Evolutionary conservation across 2,888 invertebrate genomes (phyloP).

Genomic region (Parnassius apollo): DNA sequence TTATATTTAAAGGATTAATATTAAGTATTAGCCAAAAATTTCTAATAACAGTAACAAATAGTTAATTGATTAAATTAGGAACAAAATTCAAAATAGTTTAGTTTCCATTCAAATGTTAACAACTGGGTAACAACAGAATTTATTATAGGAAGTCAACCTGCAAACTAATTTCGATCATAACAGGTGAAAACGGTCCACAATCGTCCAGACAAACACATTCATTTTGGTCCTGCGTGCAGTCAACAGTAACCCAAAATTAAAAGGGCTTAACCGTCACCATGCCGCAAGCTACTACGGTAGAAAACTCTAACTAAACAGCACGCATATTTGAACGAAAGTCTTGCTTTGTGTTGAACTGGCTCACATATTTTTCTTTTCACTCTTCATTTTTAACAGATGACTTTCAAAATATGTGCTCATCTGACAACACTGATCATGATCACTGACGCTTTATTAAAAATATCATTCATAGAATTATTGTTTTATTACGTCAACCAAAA

Average conservation of each 20-base stretch:
- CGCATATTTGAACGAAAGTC: slow-evolving; percentile 27
- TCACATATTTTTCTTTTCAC: too few relatives aligned
- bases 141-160: slow-evolving; percentile 1
- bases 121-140: slow-evolving; percentile 4
- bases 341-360: slow-evolving; percentile 22
- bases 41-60: not conserved
- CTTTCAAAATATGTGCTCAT: too few relatives aligned
- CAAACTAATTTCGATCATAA: slow-evolving; percentile 16
- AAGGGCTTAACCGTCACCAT: slow-evolving; percentile 59
- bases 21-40: not conserved
- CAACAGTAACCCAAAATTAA: slow-evolving; percentile 24
- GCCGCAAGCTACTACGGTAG: slow-evolving; percentile 65
- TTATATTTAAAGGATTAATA: not conserved
- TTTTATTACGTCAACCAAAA: too few relatives aligned
- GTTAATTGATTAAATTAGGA: slow-evolving; percentile 9
- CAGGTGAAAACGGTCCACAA: slow-evolving; percentile 37
- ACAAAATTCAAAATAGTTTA: slow-evolving; percentile 19
- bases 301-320: slow-evolving; percentile 44
- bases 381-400: too few relatives aligned
- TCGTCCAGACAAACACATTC: slow-evolving; percentile 52
- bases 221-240: slow-evolving; percentile 39
- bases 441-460: too few relatives aligned
- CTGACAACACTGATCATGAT: too few relatives aligned
- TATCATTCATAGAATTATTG: too few relatives aligned
- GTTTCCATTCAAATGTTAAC: slow-evolving; percentile 19